These are phyloP conservation scores for Drosophila paucipuncta DNA, from an alignment of 2,888 invertebrate species.

Conservation along the genomic window DNA sequence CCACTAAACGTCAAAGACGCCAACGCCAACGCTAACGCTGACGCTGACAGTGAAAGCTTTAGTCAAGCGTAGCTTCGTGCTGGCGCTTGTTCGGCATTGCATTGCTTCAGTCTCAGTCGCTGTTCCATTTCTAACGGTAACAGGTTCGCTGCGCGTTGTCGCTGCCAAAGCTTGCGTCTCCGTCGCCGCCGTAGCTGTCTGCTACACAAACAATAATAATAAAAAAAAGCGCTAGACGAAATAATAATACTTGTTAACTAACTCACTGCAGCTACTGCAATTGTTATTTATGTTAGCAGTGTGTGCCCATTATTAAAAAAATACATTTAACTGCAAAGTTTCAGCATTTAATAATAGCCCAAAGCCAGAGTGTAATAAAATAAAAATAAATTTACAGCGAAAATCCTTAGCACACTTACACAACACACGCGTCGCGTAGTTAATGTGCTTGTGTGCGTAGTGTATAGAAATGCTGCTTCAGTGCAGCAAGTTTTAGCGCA, in stretches of 20 bases:
- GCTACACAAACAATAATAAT: conserved; percentile 79
- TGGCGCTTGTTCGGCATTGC: conserved; percentile 36
- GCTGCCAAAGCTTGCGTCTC: conserved; percentile 37
- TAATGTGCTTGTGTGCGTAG: conserved; percentile 50
- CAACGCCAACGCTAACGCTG: conserved; percentile 24
- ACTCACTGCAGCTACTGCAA: conserved; percentile 15
- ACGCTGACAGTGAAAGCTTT: conserved; percentile 49
- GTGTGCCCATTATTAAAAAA: conserved; percentile 29
- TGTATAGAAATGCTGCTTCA: conserved; percentile 63
- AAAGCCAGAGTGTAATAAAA: conserved; percentile 61
- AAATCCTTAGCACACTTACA: conserved; percentile 70
- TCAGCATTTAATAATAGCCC: conserved; percentile 13
- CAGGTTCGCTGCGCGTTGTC: conserved; percentile 47
- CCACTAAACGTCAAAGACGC: conserved; percentile 10
- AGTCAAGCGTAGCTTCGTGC: conserved; percentile 50
- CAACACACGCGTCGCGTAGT: conserved; percentile 30
- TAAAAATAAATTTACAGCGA: conserved; percentile 72
- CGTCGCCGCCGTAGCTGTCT: conserved; percentile 45
- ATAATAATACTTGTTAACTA: conserved; percentile 65
- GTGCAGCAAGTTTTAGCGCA: conserved; percentile 69
- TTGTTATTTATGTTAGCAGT: conserved; percentile 15
- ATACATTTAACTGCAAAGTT: conserved; percentile 6
- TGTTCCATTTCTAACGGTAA: conserved; percentile 62
- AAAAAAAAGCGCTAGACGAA: conserved; percentile 66
- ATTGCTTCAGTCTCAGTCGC: conserved; percentile 52